Evolutionary conservation across 2,888 invertebrate species (phyloP).

Genomic region (Cataglyphis albicans): DNA sequence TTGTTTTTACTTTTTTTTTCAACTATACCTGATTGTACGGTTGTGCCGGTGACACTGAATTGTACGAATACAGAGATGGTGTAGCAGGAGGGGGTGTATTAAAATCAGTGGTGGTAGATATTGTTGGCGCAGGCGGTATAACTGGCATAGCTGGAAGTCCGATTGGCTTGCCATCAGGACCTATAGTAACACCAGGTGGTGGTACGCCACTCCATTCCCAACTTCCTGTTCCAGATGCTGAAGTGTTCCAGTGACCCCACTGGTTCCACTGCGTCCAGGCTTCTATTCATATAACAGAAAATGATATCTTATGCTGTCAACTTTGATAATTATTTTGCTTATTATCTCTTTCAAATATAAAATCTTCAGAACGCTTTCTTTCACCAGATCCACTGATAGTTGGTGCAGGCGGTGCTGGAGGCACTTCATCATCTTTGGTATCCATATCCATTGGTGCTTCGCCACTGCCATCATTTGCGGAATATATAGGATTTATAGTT

Average conservation of each 20-base stretch:
- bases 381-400: conserved; percentile 84
- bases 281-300: conserved; percentile 69
- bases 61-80: conserved; percentile 81
- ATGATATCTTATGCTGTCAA: not conserved
- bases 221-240: conserved; percentile 79
- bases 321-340: not conserved
- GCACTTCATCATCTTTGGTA: conserved; percentile 88
- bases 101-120: conserved; percentile 80
- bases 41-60: conserved; percentile 79
- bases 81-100: conserved; percentile 80
- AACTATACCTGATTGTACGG: conserved; percentile 81
- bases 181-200: conserved; percentile 82
- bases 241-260: conserved; percentile 82
- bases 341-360: not conserved
- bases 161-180: conserved; percentile 82
- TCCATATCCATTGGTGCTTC: conserved; percentile 96
- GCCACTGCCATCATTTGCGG: conserved; percentile 90
- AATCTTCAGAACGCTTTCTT: not conserved
- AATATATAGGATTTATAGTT: conserved; percentile 81
- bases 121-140: conserved; percentile 82
- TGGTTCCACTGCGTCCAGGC: conserved; percentile 83
- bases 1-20: conserved; percentile 13
- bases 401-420: conserved; percentile 85
- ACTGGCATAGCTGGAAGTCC: conserved; percentile 80
- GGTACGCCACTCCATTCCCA: conserved; percentile 85